phyloP scores from a whole-genome alignment of 2,113 vertebrate genomes.

The Electrona antarctica region DNA sequence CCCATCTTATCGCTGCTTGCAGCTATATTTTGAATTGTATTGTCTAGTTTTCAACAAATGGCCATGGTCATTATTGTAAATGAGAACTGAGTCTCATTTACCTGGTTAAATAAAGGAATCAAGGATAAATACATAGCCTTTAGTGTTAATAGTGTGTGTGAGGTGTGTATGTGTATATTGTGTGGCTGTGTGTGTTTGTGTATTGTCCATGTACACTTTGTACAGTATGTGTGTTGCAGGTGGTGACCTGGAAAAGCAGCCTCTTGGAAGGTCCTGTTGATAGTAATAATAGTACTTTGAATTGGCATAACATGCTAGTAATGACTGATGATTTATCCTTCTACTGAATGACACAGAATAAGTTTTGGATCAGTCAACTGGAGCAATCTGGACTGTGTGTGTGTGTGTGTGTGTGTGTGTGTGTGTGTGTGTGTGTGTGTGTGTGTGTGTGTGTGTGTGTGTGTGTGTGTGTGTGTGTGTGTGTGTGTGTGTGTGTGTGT shows the following conservation, averaged over 20 bases:
- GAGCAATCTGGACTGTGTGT: not conserved
- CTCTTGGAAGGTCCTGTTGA: conserved; percentile 38
- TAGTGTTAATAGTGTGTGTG: too few species aligned
- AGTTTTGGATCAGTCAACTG: conserved; percentile 23
- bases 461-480: not conserved
- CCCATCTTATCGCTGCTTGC: too few species aligned
- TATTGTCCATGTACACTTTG: not conserved
- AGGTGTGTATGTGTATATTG: not conserved
- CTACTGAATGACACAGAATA: too few species aligned
- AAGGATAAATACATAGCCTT: too few species aligned
- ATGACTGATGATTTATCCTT: conserved; percentile 41
- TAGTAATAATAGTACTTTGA: conserved; percentile 53
- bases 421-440: not conserved
- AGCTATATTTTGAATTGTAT: too few species aligned
- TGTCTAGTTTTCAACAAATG: too few species aligned
- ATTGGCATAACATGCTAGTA: conserved; percentile 10
- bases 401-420: conserved; percentile 4
- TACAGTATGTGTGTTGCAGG: conserved; percentile 19
- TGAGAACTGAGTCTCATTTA: too few species aligned
- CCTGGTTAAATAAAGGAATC: too few species aligned
- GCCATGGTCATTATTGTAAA: too few species aligned
- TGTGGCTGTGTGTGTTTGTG: not conserved
- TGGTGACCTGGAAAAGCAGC: conserved; percentile 27
- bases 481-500: too few species aligned
- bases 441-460: not conserved